Evolutionary conservation across 2,113 vertebrate genomes (phyloP).

Genomic region (Archocentrus centrarchus): DNA sequence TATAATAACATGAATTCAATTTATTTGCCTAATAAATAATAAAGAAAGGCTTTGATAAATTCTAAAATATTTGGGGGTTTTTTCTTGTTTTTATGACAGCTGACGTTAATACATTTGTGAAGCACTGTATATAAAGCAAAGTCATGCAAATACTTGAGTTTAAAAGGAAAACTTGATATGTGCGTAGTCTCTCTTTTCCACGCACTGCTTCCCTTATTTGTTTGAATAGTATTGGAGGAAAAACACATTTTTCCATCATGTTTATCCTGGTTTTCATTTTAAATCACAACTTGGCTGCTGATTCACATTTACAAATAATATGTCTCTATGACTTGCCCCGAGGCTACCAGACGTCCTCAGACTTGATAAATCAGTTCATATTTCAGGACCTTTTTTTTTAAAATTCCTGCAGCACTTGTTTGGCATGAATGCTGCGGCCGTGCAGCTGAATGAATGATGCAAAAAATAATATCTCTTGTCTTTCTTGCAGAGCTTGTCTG

Average conservation of each 20-base stretch:
- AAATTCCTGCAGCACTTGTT: constrained; percentile 12
- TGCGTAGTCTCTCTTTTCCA: not conserved
- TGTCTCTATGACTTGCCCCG: not conserved
- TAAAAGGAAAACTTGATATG: not conserved
- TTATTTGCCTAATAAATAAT: no score
- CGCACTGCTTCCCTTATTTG: not conserved
- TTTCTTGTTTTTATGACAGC: no score
- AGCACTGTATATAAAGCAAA: not conserved
- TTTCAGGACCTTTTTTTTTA: constrained; percentile 22
- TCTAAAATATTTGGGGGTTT: no score
- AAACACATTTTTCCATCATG: not conserved
- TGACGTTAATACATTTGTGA: not conserved
- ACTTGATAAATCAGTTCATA: constrained; percentile 24
- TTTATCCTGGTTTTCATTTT: not conserved
- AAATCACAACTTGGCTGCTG: not conserved
- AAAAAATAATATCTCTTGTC: constrained; percentile 41
- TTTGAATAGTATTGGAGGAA: not conserved
- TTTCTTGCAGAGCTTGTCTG: constrained; percentile 90
- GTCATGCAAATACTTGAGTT: not conserved
- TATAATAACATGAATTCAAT: no score
- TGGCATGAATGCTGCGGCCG: not conserved
- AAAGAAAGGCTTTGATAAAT: no score
- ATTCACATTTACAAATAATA: constrained; percentile 7
- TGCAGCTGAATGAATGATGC: constrained; percentile 7
- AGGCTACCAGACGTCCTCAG: not conserved